A percentile compares a stretch with the other conserved stretches of the same genome.
phyloP scores from a whole-genome alignment of 2,888 invertebrate genomes.

The Galeruca laticollis region DNA sequence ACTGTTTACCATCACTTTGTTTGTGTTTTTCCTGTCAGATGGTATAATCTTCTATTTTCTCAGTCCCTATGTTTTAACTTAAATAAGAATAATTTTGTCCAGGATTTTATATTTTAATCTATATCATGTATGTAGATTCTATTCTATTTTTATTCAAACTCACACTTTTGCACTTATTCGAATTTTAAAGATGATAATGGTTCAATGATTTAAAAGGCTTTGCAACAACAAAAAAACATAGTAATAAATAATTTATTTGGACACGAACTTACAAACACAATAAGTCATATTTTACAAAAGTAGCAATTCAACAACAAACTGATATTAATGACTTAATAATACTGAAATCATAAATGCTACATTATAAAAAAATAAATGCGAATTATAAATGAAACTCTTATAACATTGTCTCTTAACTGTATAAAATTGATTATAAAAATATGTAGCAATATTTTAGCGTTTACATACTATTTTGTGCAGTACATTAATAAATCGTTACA shows the following conservation, averaged over 20 bases:
- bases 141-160: too few relatives aligned
- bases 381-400: neutral
- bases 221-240: too few relatives aligned
- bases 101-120: too few relatives aligned
- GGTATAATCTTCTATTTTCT: too few relatives aligned
- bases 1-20: too few relatives aligned
- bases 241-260: conserved; percentile 47
- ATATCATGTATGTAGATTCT: too few relatives aligned
- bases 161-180: too few relatives aligned
- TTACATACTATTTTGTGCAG: neutral
- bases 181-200: too few relatives aligned
- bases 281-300: conserved; percentile 1
- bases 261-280: conserved; percentile 32
- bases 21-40: too few relatives aligned
- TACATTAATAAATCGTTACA: neutral
- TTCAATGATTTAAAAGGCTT: too few relatives aligned
- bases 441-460: neutral
- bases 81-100: too few relatives aligned
- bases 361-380: neutral
- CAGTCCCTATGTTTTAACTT: too few relatives aligned
- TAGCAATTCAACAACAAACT: neutral
- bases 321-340: neutral
- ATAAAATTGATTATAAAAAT: neutral
- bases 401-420: neutral
- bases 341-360: conserved; percentile 5